Percentiles rank a stretch among this genome's conserved stretches.
Evolutionary conservation across 2,113 vertebrate genomes (phyloP).

Genomic region (Crypturellus undulatus): DNA sequence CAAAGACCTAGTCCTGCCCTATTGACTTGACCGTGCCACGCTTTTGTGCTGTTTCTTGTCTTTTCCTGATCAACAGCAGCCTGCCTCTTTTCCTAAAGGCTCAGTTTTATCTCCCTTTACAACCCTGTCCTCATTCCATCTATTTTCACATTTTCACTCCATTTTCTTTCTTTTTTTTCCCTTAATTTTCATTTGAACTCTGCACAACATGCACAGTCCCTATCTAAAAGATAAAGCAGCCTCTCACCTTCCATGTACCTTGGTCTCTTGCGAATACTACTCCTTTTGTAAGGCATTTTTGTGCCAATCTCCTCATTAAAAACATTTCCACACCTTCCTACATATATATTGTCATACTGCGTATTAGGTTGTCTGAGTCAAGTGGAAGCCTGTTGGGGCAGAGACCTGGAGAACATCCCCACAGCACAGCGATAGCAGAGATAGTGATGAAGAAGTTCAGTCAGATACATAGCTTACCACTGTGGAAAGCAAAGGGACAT

Average conservation of each 20-base stretch:
- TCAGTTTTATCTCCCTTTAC: neutral
- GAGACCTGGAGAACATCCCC: neutral
- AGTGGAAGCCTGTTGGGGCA: neutral
- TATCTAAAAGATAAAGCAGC: neutral
- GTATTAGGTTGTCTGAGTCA: neutral
- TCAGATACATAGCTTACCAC: fast-evolving
- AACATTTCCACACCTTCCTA: neutral
- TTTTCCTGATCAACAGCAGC: neutral
- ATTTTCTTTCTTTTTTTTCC: neutral
- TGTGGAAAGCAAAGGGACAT: neutral
- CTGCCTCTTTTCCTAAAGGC: neutral
- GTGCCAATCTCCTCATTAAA: neutral
- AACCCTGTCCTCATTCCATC: neutral
- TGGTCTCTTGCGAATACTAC: neutral
- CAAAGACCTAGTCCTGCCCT: neutral
- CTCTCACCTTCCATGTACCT: neutral
- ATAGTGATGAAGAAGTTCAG: neutral
- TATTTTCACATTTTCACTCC: neutral
- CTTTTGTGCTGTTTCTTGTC: neutral
- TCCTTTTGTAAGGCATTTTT: neutral
- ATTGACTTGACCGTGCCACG: neutral
- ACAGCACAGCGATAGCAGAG: neutral
- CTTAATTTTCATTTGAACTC: neutral
- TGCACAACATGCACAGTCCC: neutral
- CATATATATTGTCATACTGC: neutral